Evolutionary conservation across 2,797 vertebrate species (phyloP).

Genomic region (Sciurus carolinensis): DNA sequence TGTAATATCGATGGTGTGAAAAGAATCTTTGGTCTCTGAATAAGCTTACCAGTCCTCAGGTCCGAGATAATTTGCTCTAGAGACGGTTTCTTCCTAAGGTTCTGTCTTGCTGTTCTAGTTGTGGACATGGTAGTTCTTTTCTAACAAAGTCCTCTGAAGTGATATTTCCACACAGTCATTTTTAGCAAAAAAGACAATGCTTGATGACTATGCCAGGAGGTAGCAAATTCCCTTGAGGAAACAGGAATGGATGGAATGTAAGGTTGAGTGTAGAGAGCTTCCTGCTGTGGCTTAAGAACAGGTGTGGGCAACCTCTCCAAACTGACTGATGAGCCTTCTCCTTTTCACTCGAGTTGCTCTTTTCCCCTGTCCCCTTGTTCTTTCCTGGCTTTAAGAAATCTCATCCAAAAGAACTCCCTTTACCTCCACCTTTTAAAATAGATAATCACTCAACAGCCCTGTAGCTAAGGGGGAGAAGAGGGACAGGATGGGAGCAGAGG

Average conservation of each 20-base stretch:
- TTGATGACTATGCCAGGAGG: neutral
- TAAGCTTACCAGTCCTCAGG: too few relatives aligned
- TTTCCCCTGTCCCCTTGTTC: neutral
- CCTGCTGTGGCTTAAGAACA: neutral
- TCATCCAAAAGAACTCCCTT: neutral
- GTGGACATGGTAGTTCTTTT: neutral
- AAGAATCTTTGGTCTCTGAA: neutral
- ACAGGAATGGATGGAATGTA: neutral
- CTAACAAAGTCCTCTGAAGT: neutral
- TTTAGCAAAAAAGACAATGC: neutral
- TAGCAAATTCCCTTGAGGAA: neutral
- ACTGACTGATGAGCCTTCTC: neutral
- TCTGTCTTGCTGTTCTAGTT: neutral
- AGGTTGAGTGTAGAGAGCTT: neutral
- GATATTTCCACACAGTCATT: neutral
- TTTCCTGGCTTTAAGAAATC: neutral
- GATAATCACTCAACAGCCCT: neutral
- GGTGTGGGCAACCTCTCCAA: neutral
- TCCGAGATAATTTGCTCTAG: neutral
- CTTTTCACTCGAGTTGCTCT: neutral
- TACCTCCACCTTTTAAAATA: neutral
- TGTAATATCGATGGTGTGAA: neutral
- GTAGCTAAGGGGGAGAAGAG: neutral
- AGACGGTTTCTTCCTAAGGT: neutral
- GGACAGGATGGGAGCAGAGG: neutral